Evolutionary conservation across 1,140 invertebrate genomes (phyloP).

Genomic region (Neuroterus valhalla): DNA sequence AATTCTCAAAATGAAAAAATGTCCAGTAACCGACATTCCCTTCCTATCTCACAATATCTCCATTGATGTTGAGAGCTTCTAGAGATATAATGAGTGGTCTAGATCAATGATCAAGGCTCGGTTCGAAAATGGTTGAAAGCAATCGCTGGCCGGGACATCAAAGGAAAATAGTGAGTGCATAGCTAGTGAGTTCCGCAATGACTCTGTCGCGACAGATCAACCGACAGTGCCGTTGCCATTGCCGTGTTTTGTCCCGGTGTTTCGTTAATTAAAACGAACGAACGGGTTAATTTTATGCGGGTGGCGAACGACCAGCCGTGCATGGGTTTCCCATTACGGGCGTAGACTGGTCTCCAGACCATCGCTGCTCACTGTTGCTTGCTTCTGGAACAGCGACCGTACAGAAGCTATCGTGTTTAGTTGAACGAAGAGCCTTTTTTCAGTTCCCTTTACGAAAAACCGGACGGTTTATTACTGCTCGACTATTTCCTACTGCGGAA

Average conservation of each 20-base stretch:
- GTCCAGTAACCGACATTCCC: too few relatives aligned
- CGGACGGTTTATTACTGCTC: neutral
- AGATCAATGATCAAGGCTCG: neutral
- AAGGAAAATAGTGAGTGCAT: conserved; percentile 48
- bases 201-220: conserved; percentile 57
- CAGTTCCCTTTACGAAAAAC: too few relatives aligned
- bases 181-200: conserved; percentile 55
- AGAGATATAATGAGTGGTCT: neutral
- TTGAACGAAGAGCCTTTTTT: neutral
- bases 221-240: conserved; percentile 52
- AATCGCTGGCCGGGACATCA: conserved; percentile 32
- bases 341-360: conserved; percentile 53
- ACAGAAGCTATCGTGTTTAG: conserved; percentile 41
- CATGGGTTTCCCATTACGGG: conserved; percentile 73
- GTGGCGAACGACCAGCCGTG: conserved; percentile 65
- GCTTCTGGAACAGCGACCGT: conserved; percentile 59
- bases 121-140: conserved; percentile 8
- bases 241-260: conserved; percentile 64
- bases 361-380: conserved; percentile 55
- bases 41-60: too few relatives aligned
- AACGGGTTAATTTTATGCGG: conserved; percentile 74
- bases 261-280: conserved; percentile 74
- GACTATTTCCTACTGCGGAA: neutral
- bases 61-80: neutral
- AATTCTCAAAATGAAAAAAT: too few relatives aligned